Conservation (phyloP, 2,113 vertebrate genomes). For the Bos taurus region ARS-UCD2.0 NC_037334.1:53787501-53788000, state of each 20-base stretch:
- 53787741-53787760: neutral
- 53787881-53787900: neutral
- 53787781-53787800: neutral
- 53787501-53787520: neutral
- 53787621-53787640: neutral
- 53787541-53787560: neutral
- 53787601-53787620: neutral
- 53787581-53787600: neutral
- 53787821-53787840: neutral
- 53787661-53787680: neutral
- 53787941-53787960: neutral
- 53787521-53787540: neutral
- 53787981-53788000: neutral
- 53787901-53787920: neutral
- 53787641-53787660: neutral
- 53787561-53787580: neutral
- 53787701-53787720: neutral
- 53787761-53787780: neutral
- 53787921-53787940: neutral
- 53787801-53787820: neutral
- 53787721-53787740: neutral
- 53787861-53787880: neutral
- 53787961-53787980: neutral
- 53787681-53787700: neutral
- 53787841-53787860: slow-evolving; percentile 6